Conservation (phyloP, 2,888 invertebrate genomes). For the Anaspis maculata region DNA sequence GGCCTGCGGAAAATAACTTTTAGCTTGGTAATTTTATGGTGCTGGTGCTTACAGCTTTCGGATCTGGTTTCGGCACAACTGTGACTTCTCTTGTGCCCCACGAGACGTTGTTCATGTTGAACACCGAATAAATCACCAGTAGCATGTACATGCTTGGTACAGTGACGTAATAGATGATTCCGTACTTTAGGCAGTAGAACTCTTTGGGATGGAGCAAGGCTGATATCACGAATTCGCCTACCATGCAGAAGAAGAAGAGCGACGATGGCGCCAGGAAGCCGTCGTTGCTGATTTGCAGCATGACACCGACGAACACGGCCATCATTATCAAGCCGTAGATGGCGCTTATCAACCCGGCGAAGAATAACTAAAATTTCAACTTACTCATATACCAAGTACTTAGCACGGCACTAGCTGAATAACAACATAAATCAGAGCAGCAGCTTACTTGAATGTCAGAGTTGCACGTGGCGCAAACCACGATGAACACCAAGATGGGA, state of each 20-base stretch:
- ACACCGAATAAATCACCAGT: constrained; percentile 83
- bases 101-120: constrained; percentile 86
- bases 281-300: constrained; percentile 69
- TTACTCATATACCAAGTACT: too few species aligned
- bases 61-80: constrained; percentile 22
- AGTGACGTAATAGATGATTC: constrained; percentile 78
- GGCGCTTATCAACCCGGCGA: constrained; percentile 69
- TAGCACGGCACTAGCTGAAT: too few species aligned
- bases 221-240: constrained; percentile 56
- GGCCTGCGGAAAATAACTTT: too few species aligned
- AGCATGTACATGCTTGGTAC: constrained; percentile 94
- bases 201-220: constrained; percentile 75
- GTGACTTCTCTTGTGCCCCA: constrained; percentile 89
- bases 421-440: too few species aligned
- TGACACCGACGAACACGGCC: constrained; percentile 73
- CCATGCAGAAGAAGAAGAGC: constrained; percentile 71
- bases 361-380: too few species aligned
- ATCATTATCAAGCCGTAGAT: constrained; percentile 80
- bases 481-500: constrained; percentile 58
- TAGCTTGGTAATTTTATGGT: constrained; percentile 58
- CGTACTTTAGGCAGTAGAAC: constrained; percentile 62
- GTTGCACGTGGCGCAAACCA: constrained; percentile 60
- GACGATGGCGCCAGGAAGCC: constrained; percentile 77
- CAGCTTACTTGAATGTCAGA: constrained; percentile 59
- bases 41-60: constrained; percentile 10